These are phyloP conservation scores for Ceyx melanurus DNA, from an alignment of 2,113 vertebrate species.

Conservation along the genomic window DNA sequence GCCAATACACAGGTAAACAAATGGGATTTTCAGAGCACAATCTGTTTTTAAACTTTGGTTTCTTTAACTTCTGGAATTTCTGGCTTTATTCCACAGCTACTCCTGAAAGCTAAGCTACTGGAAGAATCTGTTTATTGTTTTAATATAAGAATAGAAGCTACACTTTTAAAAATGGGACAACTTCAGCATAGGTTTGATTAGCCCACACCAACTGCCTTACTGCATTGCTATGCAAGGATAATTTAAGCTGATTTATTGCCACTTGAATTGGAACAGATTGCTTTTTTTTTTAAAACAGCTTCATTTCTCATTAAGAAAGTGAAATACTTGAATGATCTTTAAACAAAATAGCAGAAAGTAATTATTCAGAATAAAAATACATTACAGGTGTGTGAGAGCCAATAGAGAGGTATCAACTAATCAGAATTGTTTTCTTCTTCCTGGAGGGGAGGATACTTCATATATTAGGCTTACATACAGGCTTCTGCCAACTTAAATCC, in stretches of 20 bases:
- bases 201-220: not conserved
- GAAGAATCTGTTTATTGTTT: not conserved
- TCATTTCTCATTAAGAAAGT: not conserved
- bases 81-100: not conserved
- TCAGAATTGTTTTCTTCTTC: not conserved
- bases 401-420: not conserved
- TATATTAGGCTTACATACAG: not conserved
- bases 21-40: not conserved
- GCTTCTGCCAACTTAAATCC: not conserved
- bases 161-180: not conserved
- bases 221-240: not conserved
- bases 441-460: not conserved
- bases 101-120: not conserved
- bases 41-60: not conserved
- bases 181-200: not conserved
- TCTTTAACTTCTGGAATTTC: not conserved
- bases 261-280: not conserved
- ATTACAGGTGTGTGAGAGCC: not conserved
- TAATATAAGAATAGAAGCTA: not conserved
- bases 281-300: not conserved
- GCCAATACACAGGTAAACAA: not conserved
- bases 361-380: slow-evolving; percentile 9
- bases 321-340: not conserved
- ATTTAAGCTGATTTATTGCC: not conserved
- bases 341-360: not conserved